Evolutionary conservation across 2,113 vertebrate genomes (phyloP).

Genomic region (Grallaria varia): DNA sequence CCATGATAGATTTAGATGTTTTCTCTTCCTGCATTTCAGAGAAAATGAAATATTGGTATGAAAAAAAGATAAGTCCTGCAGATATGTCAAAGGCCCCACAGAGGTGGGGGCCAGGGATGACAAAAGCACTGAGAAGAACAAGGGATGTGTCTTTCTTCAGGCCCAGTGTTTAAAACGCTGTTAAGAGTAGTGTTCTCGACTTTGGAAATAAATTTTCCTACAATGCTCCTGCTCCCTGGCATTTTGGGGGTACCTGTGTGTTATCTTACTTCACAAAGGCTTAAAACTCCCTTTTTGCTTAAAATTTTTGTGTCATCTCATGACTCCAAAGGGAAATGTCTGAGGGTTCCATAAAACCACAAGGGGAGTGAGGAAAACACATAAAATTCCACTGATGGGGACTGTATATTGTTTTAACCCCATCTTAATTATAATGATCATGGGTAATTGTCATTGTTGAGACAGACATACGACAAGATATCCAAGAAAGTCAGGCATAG

Average conservation of each 20-base stretch:
- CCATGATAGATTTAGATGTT: not conserved
- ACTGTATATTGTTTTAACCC: fast-evolving
- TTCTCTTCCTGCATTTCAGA: not conserved
- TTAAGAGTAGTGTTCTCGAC: not conserved
- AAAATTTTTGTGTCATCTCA: not conserved
- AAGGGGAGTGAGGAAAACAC: not conserved
- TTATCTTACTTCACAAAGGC: not conserved
- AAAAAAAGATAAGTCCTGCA: not conserved
- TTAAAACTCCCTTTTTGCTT: not conserved
- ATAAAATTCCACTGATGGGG: not conserved
- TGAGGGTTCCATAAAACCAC: fast-evolving
- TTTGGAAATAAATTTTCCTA: not conserved
- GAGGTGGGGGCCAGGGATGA: not conserved
- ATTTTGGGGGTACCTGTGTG: not conserved
- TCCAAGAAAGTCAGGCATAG: no score
- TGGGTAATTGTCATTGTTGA: no score
- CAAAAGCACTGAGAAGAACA: not conserved
- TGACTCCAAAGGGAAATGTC: not conserved
- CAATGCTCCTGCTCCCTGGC: not conserved
- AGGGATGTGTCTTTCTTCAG: not conserved
- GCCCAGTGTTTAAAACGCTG: not conserved
- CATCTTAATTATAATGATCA: not conserved
- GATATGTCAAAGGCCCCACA: not conserved
- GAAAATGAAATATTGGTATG: not conserved
- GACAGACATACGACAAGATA: no score